Evolutionary conservation across 2,797 vertebrate species (phyloP).

Genomic region (Microctenopoma steveboyesi): DNA sequence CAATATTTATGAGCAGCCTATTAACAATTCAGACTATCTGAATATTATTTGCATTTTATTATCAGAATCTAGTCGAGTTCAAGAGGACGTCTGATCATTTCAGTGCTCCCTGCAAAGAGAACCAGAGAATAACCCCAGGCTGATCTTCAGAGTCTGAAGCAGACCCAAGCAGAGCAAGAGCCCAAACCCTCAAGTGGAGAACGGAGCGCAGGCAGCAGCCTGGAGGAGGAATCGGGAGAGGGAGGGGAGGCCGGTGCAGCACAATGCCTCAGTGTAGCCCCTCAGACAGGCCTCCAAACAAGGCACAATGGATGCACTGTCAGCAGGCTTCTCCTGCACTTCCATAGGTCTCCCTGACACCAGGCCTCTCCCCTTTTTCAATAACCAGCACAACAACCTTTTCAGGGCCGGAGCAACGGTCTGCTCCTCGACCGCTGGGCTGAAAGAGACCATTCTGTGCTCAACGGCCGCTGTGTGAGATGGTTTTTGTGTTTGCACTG

Average conservation of each 20-base stretch:
- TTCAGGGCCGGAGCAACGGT: conserved; percentile 59
- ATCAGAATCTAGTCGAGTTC: background rate
- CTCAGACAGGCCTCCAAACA: conserved; percentile 53
- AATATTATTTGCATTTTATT: background rate
- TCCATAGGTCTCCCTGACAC: conserved; percentile 59
- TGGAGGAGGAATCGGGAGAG: conserved; percentile 38
- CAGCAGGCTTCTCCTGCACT: conserved; percentile 59
- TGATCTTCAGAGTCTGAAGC: conserved; percentile 20
- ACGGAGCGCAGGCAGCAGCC: conserved; percentile 29
- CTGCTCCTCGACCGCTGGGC: conserved; percentile 28
- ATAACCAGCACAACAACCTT: conserved; percentile 71
- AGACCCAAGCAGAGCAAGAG: conserved; percentile 4
- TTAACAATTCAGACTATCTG: background rate
- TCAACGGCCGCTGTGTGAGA: conserved; percentile 40
- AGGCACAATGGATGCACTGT: conserved; percentile 78
- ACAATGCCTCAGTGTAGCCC: conserved; percentile 73
- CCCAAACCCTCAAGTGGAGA: conserved; percentile 19
- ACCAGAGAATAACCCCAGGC: conserved; percentile 8
- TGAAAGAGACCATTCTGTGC: conserved; percentile 65
- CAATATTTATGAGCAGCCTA: background rate
- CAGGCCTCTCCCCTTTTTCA: conserved; percentile 49
- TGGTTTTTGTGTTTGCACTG: conserved; percentile 19
- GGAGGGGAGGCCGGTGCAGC: conserved; percentile 34
- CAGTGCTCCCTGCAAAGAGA: background rate
- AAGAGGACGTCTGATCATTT: background rate